These are phyloP conservation scores for Petrocephalus zakoni DNA, from an alignment of 2,113 vertebrate genomes.

Conservation along the genomic window DNA sequence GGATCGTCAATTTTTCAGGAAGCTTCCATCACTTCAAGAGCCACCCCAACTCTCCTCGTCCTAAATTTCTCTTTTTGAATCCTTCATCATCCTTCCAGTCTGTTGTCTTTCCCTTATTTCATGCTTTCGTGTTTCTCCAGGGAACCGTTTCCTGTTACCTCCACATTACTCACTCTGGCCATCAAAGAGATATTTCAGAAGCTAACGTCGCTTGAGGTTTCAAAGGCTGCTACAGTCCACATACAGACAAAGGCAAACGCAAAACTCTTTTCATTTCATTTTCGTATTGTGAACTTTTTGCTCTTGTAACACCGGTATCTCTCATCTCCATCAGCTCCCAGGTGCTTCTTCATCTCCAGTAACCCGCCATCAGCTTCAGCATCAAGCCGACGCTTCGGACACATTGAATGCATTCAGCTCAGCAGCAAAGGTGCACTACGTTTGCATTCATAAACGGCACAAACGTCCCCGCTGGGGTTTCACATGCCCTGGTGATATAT, in stretches of 20 bases:
- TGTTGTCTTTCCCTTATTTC: background rate
- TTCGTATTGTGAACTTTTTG: background rate
- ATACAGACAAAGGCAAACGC: background rate
- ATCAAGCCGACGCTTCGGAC: background rate
- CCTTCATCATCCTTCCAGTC: background rate
- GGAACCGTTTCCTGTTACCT: background rate
- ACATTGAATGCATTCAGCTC: background rate
- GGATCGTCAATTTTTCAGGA: background rate
- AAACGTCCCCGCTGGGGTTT: background rate
- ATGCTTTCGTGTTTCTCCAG: background rate
- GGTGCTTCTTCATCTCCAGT: background rate
- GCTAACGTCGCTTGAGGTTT: background rate
- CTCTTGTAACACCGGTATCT: background rate
- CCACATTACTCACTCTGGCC: background rate
- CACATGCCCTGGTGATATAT: background rate
- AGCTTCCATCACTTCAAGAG: background rate
- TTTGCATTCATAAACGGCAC: background rate
- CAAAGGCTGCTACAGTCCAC: background rate
- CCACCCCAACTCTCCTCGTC: background rate
- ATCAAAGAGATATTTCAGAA: background rate
- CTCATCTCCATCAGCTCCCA: background rate
- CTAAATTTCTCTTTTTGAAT: background rate
- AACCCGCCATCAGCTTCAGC: background rate
- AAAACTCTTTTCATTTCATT: background rate
- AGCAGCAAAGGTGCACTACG: background rate